Base-by-base conservation (phyloP, 2,797 vertebrate genomes). In the Lithobates pipiens region DNA sequence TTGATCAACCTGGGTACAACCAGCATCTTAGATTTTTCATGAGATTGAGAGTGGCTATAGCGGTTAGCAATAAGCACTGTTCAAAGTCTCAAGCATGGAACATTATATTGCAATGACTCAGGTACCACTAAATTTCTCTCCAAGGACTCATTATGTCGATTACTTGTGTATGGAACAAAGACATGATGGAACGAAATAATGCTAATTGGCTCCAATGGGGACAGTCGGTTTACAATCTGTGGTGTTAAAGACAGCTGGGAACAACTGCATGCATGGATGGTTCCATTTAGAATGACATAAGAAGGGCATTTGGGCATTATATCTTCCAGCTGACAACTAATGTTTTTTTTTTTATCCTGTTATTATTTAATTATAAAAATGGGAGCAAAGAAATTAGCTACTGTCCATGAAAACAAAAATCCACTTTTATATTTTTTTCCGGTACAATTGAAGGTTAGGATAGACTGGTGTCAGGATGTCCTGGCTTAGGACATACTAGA, bases 191-290 rank as follows among this genome's bases (percentile, higher is more conserved):
- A 73, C 57, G 21, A 10, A 25, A 36, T 50, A 80, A 39, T 0
- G 54, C 8, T 80, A 80, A 81, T 73, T 73, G 46, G 50, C 54
- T 63, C 79, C 50, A 10, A 5, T 29, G 79, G 63, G 79, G 50
- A 29, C 36, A 36, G 32, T 44, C 36, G 25, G 54, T 23, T 34
- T 61, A 13, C 44, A 70, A 27, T 79, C 39, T 70, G 29, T 70
- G 25, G 23, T 80, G 10, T 32, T 9, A 29, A 70, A 5, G 21
- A 36, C 3, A 71, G 34, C 67, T 39, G 32, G 32, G 6, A 54
- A 79, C 27, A 61, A 61, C 54, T 61, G 54, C 21, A 23, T 61
- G 54, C 54, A 61, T 23, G 54, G 54, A 61, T 61, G 54, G 54
- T 23, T 61, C 54, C 21, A 61, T 7, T 23, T 23, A 23, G 10